A percentile compares a stretch with the other conserved stretches of the same genome.
These are phyloP conservation scores for Hypena proboscidalis DNA, from an alignment of 2,888 invertebrate species.

Conservation along the genomic window DNA sequence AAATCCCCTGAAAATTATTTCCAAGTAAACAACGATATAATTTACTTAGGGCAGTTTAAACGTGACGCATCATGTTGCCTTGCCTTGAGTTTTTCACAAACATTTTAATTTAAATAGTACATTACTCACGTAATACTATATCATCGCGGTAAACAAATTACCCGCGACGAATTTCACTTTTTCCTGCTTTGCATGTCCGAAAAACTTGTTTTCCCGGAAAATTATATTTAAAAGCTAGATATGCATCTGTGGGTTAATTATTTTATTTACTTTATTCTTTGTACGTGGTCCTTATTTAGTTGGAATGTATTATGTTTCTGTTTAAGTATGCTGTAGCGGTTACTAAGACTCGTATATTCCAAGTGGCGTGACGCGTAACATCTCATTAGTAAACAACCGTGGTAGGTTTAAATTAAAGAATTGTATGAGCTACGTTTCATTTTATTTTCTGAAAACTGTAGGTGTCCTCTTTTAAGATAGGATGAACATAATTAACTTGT, in stretches of 20 bases:
- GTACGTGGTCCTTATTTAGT: conserved; percentile 34
- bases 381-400: conserved; percentile 35
- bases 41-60: too few species aligned
- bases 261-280: conserved; percentile 40
- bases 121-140: conserved; percentile 12
- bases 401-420: conserved; percentile 31
- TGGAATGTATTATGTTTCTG: conserved; percentile 31
- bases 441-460: conserved; percentile 21
- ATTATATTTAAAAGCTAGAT: conserved; percentile 32
- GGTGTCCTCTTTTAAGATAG: too few species aligned
- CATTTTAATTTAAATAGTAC: conserved; percentile 13
- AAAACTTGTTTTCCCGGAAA: conserved; percentile 25
- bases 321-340: conserved; percentile 38
- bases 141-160: conserved; percentile 19
- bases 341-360: conserved; percentile 36
- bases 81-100: conserved; percentile 5
- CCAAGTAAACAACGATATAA: too few species aligned
- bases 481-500: too few species aligned
- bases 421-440: conserved; percentile 17
- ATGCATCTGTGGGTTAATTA: conserved; percentile 41
- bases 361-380: conserved; percentile 35
- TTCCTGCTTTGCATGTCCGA: conserved; percentile 35
- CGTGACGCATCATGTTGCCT: conserved; percentile 1
- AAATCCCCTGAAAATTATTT: too few species aligned
- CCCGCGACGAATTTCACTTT: conserved; percentile 31